Evolutionary conservation across 2,888 invertebrate genomes (phyloP).

Genomic region (Hypena proboscidalis): DNA sequence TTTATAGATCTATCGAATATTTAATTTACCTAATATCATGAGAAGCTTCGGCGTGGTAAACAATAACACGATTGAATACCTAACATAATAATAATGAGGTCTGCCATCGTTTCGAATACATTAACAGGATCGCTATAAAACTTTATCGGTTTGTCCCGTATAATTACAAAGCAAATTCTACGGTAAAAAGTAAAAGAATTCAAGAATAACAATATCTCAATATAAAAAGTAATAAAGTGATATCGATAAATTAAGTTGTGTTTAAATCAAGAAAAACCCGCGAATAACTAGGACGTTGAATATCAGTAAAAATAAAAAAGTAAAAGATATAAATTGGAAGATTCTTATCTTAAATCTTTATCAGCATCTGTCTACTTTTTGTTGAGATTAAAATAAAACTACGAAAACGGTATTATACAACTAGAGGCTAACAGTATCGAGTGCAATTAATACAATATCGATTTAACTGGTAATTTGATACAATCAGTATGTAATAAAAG

Average conservation of each 20-base stretch:
- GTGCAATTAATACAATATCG: constrained; percentile 53
- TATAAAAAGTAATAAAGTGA: constrained; percentile 1
- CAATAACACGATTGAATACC: constrained; percentile 47
- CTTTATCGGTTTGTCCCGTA: constrained; percentile 3
- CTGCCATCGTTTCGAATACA: constrained; percentile 18
- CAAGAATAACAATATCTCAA: constrained; percentile 4
- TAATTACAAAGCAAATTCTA: not conserved
- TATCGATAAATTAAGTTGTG: constrained; percentile 13
- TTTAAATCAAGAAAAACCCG: constrained; percentile 10
- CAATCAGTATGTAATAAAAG: constrained; percentile 21
- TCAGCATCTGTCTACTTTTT: constrained; percentile 7
- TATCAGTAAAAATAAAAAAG: constrained; percentile 16
- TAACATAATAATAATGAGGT: constrained; percentile 25
- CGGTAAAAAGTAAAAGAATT: not conserved
- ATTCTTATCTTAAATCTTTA: constrained; percentile 25
- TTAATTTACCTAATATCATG: constrained; percentile 30
- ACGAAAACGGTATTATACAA: constrained; percentile 27
- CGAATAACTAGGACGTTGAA: constrained; percentile 14
- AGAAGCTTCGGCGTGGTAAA: constrained; percentile 43
- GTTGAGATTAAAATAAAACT: constrained; percentile 13
- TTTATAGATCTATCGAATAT: constrained; percentile 40
- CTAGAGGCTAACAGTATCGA: constrained; percentile 38
- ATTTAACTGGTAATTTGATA: constrained; percentile 43
- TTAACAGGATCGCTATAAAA: constrained; percentile 12
- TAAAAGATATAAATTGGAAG: constrained; percentile 14